These are phyloP conservation scores for Tanaodytes sp. DNA, from an alignment of 2,888 invertebrate species.

Conservation along the genomic window DNA sequence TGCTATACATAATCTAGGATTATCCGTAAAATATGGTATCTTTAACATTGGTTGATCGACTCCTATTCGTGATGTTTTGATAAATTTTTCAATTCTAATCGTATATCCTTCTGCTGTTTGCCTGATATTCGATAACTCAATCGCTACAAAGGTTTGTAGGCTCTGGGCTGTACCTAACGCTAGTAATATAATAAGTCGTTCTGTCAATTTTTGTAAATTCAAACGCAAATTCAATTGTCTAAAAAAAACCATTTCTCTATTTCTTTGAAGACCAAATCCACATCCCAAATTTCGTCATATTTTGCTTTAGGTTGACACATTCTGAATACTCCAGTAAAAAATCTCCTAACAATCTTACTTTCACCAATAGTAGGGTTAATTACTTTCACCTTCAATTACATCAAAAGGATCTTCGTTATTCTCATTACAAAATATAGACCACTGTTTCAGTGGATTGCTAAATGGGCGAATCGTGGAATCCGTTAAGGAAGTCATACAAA, in stretches of 20 bases:
- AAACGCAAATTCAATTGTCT: too few species aligned
- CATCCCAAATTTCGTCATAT: constrained; percentile 24
- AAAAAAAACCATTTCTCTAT: constrained; percentile 12
- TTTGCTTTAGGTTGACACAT: too few species aligned
- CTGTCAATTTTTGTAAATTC: not conserved
- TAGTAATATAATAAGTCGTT: constrained; percentile 9
- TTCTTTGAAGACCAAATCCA: constrained; percentile 12
- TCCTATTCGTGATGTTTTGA: constrained; percentile 18
- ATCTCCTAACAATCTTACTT: constrained; percentile 22
- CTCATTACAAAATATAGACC: too few species aligned
- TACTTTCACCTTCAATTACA: too few species aligned
- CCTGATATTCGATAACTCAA: constrained; percentile 8
- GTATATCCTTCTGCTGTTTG: not conserved
- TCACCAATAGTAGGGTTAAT: too few species aligned
- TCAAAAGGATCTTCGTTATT: too few species aligned
- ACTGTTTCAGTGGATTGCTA: too few species aligned
- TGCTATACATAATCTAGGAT: too few species aligned
- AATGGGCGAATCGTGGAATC: too few species aligned
- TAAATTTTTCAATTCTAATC: constrained; percentile 13
- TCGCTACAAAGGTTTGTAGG: constrained; percentile 13
- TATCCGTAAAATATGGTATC: too few species aligned
- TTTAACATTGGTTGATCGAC: constrained; percentile 11
- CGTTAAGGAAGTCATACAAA: too few species aligned
- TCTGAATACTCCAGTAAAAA: too few species aligned
- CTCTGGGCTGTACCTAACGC: constrained; percentile 21